Evolutionary conservation across 2,113 vertebrate species (phyloP), one percentile per base, ranked within the genome.

Genomic region (Antechinus flavipes): DNA sequence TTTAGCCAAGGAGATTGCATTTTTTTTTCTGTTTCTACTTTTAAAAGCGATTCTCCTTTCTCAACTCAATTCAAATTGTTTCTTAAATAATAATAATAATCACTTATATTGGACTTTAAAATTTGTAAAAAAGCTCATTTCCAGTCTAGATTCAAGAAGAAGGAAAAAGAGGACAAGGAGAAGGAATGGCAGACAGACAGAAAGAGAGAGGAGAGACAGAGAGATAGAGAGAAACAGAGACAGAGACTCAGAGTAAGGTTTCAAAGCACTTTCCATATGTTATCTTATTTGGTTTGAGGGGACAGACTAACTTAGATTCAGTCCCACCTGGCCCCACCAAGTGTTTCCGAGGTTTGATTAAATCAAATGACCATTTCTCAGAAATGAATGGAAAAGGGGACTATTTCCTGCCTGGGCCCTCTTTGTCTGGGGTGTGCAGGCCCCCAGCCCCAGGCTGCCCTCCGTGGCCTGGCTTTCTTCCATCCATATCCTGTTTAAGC

Each of bases 401-500:
- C 26, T 16, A 49, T 90, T 96, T 97, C 96, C 91, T 30, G 92
- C 2, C 52, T 89, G 25, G 24, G 90, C 95, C 52, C 23, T 95
- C 96, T 90, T 95, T 52, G 11, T 94, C 95, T 54, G 0, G 0
- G 1, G 30, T 90, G 91, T 92, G 47, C 58, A 42, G 49, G 25
- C 54, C 90, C 95, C 89, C 95, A 96, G 96, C 56, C 93, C 0
- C 84, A 0, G 42, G 0, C 35, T 92, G 55, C 89, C 91, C 90
- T 54, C 16, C 10, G 2, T 58, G 30, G 25, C 9, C 0, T 12
- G 94, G 58, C 91, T 95, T 35, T 89, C 91, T 1, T 54, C 93
- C 68, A 84, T 84, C 94, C 56, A 68, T 94, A 95, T 97, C 97
- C 97, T 97, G 97, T 97, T 95, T 93, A 89, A 96, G 96, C 27